Evolutionary conservation across 2,113 vertebrate genomes (phyloP), one percentile per base, ranked within the genome.

Genomic region (Sebastes fasciatus): DNA sequence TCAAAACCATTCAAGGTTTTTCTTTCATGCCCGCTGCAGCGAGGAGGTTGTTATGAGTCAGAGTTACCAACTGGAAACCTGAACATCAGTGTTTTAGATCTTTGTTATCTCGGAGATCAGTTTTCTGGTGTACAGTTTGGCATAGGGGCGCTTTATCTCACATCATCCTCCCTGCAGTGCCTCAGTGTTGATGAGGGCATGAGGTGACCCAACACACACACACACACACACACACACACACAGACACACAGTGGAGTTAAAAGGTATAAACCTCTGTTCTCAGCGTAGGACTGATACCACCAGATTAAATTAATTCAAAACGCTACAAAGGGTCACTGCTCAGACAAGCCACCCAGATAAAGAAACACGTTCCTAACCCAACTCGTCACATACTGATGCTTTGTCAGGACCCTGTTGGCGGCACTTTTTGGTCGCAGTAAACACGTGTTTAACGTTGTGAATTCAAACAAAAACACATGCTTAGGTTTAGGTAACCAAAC

Each of bases 91-190:
- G 48, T 82, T 85, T 88, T 72, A 86, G 79, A 91, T 91, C 87
- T 88, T 87, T 83, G 74, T 83, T 92, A 94, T 94, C 91, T 89
- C 80, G 12, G 67, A 86, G 79, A 94, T 95, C 89, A 61, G 75
- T 84, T 94, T 94, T 88, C 91, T 91, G 83, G 17, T 62, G 64
- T 79, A 87, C 83, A 85, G 82, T 78, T 84, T 89, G 86, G 85
- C 90, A 91, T 94, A 71, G 86, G 92, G 93, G 93, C 45, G 48
- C 70, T 89, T 89, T 88, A 88, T 92, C 89, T 80, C 81, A 76
- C 88, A 75, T 86, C 83, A 58, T 78, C 88, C 86, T 86, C 78
- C 74, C 72, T 63, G n/a, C 65, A 75, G 72, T 26, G 51, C 40
- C 64, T 81, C 58, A 23, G 46, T 64, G 76, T 55, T 34, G 80